Evolutionary conservation across 2,797 vertebrate species (phyloP).

Genomic region (Pelochelys cantorii): DNA sequence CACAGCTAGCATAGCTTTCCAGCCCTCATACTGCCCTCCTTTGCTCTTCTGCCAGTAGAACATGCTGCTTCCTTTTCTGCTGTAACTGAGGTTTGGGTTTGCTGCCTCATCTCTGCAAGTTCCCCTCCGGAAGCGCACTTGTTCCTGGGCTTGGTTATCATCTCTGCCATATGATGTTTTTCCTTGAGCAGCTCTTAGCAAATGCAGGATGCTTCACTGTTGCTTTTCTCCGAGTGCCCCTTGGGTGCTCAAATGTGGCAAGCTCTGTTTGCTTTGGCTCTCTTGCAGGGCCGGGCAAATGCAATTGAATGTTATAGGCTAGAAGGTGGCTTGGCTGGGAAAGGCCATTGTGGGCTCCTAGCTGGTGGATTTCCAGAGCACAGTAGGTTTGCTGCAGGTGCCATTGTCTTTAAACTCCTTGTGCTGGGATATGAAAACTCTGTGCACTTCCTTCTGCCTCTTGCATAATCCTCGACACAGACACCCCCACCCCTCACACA

Average conservation of each 20-base stretch:
- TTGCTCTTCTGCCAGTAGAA: background rate
- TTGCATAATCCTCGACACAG: background rate
- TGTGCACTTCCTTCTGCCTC: background rate
- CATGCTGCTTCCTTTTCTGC: background rate
- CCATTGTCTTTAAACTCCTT: background rate
- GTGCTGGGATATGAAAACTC: background rate
- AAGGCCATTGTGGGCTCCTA: background rate
- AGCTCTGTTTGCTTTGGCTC: background rate
- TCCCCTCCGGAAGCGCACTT: conserved; percentile 1
- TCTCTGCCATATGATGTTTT: background rate
- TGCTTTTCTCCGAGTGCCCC: background rate
- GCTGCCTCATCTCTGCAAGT: background rate
- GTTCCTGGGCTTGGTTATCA: background rate
- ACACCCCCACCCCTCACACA: background rate
- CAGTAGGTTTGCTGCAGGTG: background rate
- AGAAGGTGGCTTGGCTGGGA: background rate
- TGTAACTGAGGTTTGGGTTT: background rate
- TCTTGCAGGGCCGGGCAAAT: background rate
- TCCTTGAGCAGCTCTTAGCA: background rate
- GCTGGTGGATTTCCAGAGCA: background rate
- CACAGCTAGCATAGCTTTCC: background rate
- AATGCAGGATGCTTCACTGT: background rate
- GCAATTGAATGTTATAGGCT: background rate
- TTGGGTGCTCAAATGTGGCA: background rate
- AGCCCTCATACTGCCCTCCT: background rate